A percentile compares a stretch with the other conserved stretches of the same genome.
phyloP scores from a whole-genome alignment of 30 jellyfish, hydroid and myxozoan species.

The Cassiopea andromeda region DNA sequence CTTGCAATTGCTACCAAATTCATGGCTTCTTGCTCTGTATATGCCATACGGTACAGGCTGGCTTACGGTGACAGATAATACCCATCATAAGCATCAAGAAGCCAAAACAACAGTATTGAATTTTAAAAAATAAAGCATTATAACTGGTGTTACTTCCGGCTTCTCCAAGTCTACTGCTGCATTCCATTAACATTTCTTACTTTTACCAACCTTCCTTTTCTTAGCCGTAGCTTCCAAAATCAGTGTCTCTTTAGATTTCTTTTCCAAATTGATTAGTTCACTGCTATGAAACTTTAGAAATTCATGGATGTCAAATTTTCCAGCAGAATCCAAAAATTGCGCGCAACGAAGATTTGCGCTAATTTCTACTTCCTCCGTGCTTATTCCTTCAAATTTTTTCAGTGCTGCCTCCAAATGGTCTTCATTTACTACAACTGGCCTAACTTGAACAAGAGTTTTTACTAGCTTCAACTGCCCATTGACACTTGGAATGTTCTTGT shows the following conservation, averaged over 20 bases:
- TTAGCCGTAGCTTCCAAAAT: slow-evolving; percentile 21
- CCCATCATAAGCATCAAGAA: too few relatives aligned
- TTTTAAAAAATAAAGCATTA: too few relatives aligned
- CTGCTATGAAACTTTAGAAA: slow-evolving; percentile 46
- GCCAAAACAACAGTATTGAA: too few relatives aligned
- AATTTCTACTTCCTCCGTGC: slow-evolving; percentile 35
- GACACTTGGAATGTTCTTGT: slow-evolving; percentile 82
- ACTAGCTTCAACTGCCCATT: slow-evolving; percentile 71
- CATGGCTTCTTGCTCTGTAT: too few relatives aligned
- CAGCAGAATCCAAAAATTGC: slow-evolving; percentile 57
- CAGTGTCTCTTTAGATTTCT: slow-evolving; percentile 26
- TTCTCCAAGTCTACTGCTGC: neutral
- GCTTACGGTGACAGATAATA: too few relatives aligned
- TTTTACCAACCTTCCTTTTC: slow-evolving; percentile 22
- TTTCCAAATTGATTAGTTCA: slow-evolving; percentile 21
- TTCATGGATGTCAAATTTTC: slow-evolving; percentile 40
- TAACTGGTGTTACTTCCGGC: too few relatives aligned
- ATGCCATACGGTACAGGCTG: too few relatives aligned
- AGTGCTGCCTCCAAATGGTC: slow-evolving; percentile 26
- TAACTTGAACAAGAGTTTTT: slow-evolving; percentile 70
- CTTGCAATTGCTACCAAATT: too few relatives aligned
- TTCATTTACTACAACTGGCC: slow-evolving; percentile 69
- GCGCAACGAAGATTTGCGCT: neutral
- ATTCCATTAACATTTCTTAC: slow-evolving; percentile 10
- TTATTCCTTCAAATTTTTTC: slow-evolving; percentile 41